Evolutionary conservation across 2,113 vertebrate genomes (phyloP), one percentile per base, ranked within the genome.

Genomic region (Vombatus ursinus): DNA sequence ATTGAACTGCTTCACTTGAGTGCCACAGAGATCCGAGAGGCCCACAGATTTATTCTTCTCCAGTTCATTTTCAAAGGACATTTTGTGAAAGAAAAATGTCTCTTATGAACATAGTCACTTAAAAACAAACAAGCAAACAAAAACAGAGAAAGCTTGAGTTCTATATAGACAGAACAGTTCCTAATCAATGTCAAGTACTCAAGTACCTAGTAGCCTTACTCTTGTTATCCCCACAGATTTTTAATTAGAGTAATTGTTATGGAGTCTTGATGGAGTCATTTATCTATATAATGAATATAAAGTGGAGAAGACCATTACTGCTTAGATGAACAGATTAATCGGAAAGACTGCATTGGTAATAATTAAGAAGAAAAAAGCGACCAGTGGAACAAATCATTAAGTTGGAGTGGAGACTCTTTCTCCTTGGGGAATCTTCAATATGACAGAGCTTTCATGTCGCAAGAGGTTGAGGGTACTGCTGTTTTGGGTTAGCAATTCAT

Each of bases 171-270:
- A 89, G 52, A 61, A 89, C 52, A 12, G 68, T 93, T 44, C 8
- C 23, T 68, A 92, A 91, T 92, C 68, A 89, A 51, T 93, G 93
- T 94, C 50, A 52, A 95, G 49, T 91, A 92, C 22, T 94, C 95
- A 91, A 50, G 93, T 90, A 93, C 94, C 51, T 9, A 51, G 9
- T 68, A 49, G 50, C 94, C 90, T 97, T 97, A 8, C 49, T 93
- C 93, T 91, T 94, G 44, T 95, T 95, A 92, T 52, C 96, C 68
- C 96, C 94, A 97, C 97, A 91, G 93, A 89, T 96, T 98, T 98
- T 98, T 98, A 99, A 99, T 99, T 99, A 98, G 97, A 98, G 97
- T 97, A 92, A 61, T 97, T 98, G 97, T 98, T 97, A 98, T 96
- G 90, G 96, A 97, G 96, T 97, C 94, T 92, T 95, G 93, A 95